phyloP scores from a whole-genome alignment of 2,888 invertebrate genomes.

The Synergus itoensis region DNA sequence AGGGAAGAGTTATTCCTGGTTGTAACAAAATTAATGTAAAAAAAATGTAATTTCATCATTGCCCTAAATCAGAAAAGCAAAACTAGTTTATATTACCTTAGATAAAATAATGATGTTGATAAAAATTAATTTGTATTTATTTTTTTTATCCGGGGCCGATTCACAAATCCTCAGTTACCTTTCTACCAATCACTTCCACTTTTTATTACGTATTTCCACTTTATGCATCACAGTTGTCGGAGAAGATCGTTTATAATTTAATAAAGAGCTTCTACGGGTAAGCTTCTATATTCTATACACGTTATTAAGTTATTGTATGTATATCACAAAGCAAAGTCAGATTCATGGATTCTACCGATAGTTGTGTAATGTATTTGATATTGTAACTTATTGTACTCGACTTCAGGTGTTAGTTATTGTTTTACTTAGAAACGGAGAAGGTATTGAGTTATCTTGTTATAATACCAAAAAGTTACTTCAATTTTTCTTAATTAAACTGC shows the following conservation, averaged over 20 bases:
- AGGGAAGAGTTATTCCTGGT: background rate
- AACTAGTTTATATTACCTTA: background rate
- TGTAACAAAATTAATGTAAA: background rate
- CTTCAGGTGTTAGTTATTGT: background rate
- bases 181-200: slow-evolving; percentile 13
- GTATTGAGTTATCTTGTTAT: slow-evolving; percentile 36
- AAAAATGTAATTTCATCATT: background rate
- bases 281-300: background rate
- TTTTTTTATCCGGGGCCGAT: background rate
- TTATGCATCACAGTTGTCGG: slow-evolving; percentile 11
- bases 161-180: slow-evolving; percentile 11
- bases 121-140: background rate
- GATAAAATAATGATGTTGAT: background rate
- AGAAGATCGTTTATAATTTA: background rate
- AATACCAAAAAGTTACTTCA: slow-evolving; percentile 51
- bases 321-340: slow-evolving; percentile 7
- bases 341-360: slow-evolving; percentile 9
- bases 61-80: background rate
- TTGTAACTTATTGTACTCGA: slow-evolving; percentile 15
- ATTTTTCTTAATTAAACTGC: slow-evolving; percentile 57
- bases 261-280: background rate
- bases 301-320: slow-evolving; percentile 15
- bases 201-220: slow-evolving; percentile 13
- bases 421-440: slow-evolving; percentile 23
- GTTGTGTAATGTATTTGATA: slow-evolving; percentile 9